Base-by-base conservation (phyloP, 2,888 invertebrate genomes). In the Pecten maximus region DNA sequence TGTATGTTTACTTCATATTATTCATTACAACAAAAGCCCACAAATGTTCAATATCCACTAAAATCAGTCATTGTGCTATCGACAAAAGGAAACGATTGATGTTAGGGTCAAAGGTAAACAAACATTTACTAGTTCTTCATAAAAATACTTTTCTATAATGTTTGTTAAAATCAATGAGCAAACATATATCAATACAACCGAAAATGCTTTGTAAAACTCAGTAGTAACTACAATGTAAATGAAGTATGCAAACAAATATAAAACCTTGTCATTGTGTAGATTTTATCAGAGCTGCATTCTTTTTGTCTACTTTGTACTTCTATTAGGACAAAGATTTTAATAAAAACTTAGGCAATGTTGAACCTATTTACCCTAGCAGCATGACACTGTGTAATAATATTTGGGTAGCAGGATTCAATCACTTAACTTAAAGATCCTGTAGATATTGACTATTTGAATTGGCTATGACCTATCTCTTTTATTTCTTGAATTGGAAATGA, bases 81-180 rank as follows among this genome's bases (percentile, higher is more conserved):
- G 35, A 74, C 35, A 35, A 35, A 4, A 28, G 35, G 3, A 12
- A 54, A 54, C 3, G 19, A 10, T 4, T 54, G 50, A 19, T 54
- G 50, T 54, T 19, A 19, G 4, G 4, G 19, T 54, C 50, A 54
- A 54, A 23, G 50, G 50, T 54, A 74, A 74, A 35, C 35, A 74
- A 74, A 74, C 74, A 35, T 74, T 74, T 15, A 10, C 0, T 15
- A 16, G 35, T 23, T 74, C 35, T 74, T 10, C 23, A 54, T 2
- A 19, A 54, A 54, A 19, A 54, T 19, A 19, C 50, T 19, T 54
- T 54, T 54, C 50, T 19, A 54, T n/a, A 19, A 8, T 10, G 10
- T 35, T 74, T 74, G 74, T 74, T 74, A 35, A 74, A 74, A 74
- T 74, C 74, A 74, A 74, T 74, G 28, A 74, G 23, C 35, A 28